Conservation (phyloP, 2,113 vertebrate species). For the Herpailurus yagouaroundi region DNA sequence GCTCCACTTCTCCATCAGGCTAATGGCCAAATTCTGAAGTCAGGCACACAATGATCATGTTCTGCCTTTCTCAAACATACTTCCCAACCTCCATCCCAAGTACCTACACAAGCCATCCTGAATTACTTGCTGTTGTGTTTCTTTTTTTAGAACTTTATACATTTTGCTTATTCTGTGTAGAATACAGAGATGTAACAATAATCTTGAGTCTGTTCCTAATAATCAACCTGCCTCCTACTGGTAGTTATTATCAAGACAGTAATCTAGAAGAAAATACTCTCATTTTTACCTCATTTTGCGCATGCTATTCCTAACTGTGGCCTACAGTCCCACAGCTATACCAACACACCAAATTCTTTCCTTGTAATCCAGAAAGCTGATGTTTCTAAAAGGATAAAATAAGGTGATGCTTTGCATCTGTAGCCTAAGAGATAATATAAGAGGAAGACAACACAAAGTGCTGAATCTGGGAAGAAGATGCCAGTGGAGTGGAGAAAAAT, state of each 20-base stretch:
- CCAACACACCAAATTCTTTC: conserved; percentile 6
- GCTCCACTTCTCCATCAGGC: background rate
- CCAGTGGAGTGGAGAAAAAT: background rate
- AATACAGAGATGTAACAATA: background rate
- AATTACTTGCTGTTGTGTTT: conserved; percentile 1
- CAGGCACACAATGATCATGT: background rate
- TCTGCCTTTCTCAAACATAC: background rate
- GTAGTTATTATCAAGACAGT: background rate
- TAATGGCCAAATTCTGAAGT: conserved; percentile 41
- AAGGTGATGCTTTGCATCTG: background rate
- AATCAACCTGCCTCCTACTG: background rate
- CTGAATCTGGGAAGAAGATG: background rate
- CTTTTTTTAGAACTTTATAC: background rate
- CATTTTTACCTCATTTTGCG: background rate
- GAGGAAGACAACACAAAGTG: background rate
- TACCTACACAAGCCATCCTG: background rate
- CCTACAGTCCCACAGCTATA: background rate
- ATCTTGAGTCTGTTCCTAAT: background rate
- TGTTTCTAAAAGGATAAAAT: conserved; percentile 18
- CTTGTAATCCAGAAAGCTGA: background rate
- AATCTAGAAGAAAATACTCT: background rate
- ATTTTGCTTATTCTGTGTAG: background rate
- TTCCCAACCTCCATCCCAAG: background rate
- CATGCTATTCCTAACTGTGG: background rate
- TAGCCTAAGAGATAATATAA: background rate